Evolutionary conservation across 2,888 invertebrate genomes (phyloP), one percentile per base, ranked within the genome.

Genomic region (Neoaliturus tenellus): DNA sequence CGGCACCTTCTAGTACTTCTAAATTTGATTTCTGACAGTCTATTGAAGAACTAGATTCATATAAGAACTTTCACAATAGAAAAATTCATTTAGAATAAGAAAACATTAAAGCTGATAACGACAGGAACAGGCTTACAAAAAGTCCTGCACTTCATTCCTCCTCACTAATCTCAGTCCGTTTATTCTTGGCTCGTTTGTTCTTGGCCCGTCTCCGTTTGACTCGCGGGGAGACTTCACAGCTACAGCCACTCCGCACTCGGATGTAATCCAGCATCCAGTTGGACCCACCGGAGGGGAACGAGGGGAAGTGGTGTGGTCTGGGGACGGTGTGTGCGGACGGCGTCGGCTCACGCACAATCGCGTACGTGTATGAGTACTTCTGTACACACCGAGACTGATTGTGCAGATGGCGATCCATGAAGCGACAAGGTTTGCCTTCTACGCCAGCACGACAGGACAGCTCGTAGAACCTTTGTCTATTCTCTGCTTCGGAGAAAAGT

Each of bases 201-300:
- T 84, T 83, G 39, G 75, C 48, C 41, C 89, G 88, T 87, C 92
- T 92, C 87, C 91, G 91, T 89, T 92, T 93, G 86, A 92, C 91
- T 88, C 91, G 91, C 51, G 94, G 93, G 88, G 91, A 92, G 85
- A 97, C 93, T 90, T 95, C 95, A 91, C 97, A 97, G 89, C 95
- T 94, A 91, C 97, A 97, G 51, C 97, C 97, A 87, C 96, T 95
- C 84, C 96, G 93, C 85, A 97, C 94, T 88, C 93, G 92, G 88
- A 97, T 96, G 91, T 96, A 96, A 91, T 97, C 97, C 91, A 97
- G 92, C 85, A 95, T 94, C 94, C 95, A 97, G 86, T 80, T 90
- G 88, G 75, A 89, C 87, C 83, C 88, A 83, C 25, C 82, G 48
- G 85, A 86, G 84, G 86, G 88, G 55, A 86, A 73, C 25, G 87